Percentiles rank a stretch among this genome's conserved stretches.
These are phyloP conservation scores for Junco hyemalis DNA, from an alignment of 2,113 vertebrate species.

Conservation along the genomic window DNA sequence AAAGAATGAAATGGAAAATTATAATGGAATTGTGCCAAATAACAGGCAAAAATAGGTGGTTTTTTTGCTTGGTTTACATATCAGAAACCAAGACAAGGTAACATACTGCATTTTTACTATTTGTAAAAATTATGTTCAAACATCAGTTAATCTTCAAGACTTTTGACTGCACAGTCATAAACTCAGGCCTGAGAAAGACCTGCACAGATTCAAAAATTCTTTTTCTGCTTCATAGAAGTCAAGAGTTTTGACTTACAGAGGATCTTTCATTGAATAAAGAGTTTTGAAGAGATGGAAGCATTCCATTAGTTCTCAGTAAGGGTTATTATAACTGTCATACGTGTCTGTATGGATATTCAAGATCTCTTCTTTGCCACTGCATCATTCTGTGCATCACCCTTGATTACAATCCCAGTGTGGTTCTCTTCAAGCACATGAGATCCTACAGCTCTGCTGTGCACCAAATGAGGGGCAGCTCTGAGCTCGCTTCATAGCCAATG, in stretches of 20 bases:
- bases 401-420: neutral
- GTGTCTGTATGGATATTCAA: neutral
- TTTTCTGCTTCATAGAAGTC: neutral
- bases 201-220: neutral
- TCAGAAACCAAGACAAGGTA: neutral
- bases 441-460: neutral
- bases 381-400: neutral
- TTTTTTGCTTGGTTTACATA: neutral
- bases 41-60: neutral
- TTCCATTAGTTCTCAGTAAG: neutral
- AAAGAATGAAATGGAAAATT: constrained; percentile 4
- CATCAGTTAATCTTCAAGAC: neutral
- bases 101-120: neutral
- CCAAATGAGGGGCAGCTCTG: neutral
- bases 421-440: neutral
- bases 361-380: neutral
- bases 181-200: neutral
- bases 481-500: neutral
- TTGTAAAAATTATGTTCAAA: neutral
- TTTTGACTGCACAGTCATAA: neutral
- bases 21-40: neutral
- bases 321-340: neutral
- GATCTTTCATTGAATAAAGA: neutral
- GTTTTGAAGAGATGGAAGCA: neutral
- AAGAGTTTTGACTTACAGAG: neutral